Evolutionary conservation across 2,888 invertebrate species (phyloP), one percentile per base, ranked within the genome.

Genomic region (Seladonia tumulorum): DNA sequence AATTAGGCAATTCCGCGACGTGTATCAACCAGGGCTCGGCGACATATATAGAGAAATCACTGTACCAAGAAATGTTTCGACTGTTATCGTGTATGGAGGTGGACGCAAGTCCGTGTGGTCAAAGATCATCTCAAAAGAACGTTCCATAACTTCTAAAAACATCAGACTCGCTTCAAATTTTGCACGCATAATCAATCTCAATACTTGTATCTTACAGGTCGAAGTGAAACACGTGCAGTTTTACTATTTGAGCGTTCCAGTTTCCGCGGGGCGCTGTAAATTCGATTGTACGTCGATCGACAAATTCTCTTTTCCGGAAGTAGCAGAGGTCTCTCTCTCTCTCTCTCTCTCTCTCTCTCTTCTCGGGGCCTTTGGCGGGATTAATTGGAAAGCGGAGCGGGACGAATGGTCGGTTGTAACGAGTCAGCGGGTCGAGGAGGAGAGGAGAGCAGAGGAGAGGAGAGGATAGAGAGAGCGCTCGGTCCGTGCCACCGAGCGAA

Each of bases 321-420:
- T n/a, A 42, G 5, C 47, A 16, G 42, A 16, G 25, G 12, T 45
- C 71, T 63, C 29, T 63, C 25, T 60, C 14, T 14, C 14, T 14
- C 71, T 22, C 39, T 22, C 10, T 39, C 7, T 22, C 39, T 68
- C 35, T 22, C 68, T 70, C 71, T n/a, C 25, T 10, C 10, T 18
- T 22, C 4, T 4, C 45, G n/a, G 63, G 42, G 57, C 18, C 63
- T 57, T 47, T 71, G 63, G 29, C 75, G 81, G 80, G 87, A 89
- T 89, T 89, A 89, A 89, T 85, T 84, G 76, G 81, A 76, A 86
- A 87, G 83, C 79, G 80, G 82, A 79, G 68, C 73, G 45, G 53
- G 81, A 79, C 29, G 29, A 14, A 72, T 68, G 72, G 42, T 57
- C 76, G 75, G 18, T 49, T 25, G 42, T 25, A 60, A 47, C 53